Evolutionary conservation across 1,140 invertebrate species (phyloP).

Genomic region (Scaptomyza pallida): DNA sequence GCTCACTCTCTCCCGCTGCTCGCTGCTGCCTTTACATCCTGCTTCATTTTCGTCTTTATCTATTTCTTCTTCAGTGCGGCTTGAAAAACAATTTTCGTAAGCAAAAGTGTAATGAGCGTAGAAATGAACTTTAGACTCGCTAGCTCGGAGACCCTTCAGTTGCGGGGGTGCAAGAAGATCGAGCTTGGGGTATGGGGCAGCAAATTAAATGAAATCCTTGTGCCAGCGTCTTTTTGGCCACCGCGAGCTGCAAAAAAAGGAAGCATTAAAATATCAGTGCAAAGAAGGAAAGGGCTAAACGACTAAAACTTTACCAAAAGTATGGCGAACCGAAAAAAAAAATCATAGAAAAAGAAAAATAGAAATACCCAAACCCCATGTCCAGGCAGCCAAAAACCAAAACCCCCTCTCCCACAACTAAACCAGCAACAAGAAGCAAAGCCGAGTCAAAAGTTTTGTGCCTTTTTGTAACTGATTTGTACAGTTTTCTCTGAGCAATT

Average conservation of each 20-base stretch:
- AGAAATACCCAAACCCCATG: conserved; percentile 6
- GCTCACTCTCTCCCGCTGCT: conserved; percentile 8
- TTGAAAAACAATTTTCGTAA: conserved; percentile 82
- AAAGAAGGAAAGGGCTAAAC: conserved; percentile 76
- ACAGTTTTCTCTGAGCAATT: conserved; percentile 57
- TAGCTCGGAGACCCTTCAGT: conserved; percentile 33
- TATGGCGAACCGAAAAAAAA: conserved; percentile 41
- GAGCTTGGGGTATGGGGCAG: conserved; percentile 24
- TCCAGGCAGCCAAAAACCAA: background rate
- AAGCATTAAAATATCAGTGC: conserved; percentile 81
- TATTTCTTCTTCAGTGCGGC: conserved; percentile 71
- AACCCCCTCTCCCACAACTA: conserved; percentile 26
- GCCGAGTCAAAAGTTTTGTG: conserved; percentile 62
- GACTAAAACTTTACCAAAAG: conserved; percentile 63
- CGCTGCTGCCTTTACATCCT: background rate
- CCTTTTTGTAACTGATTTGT: conserved; percentile 79
- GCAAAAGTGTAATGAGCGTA: conserved; percentile 81
- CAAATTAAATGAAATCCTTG: conserved; percentile 81
- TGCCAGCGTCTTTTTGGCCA: conserved; percentile 54
- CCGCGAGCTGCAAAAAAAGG: conserved; percentile 51
- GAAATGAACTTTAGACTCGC: conserved; percentile 76
- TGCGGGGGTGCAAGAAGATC: background rate
- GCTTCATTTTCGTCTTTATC: conserved; percentile 52
- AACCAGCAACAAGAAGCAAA: conserved; percentile 49
- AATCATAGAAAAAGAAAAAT: too few relatives aligned